A percentile compares a stretch with the other conserved stretches of the same genome.
Evolutionary conservation across 2,797 vertebrate species (phyloP).

Genomic region (Zalophus californianus): DNA sequence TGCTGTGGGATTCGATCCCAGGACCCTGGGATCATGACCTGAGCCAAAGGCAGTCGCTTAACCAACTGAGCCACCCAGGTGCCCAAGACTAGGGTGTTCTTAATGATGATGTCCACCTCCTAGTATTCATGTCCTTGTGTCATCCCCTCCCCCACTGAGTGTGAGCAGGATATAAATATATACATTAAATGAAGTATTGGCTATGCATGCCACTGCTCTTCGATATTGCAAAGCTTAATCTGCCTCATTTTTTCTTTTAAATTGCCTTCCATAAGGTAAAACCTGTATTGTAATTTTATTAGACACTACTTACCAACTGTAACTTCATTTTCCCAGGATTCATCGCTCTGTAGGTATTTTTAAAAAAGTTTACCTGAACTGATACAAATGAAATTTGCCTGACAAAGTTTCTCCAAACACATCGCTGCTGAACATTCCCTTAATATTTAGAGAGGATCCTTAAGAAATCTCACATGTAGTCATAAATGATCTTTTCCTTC

Average conservation of each 20-base stretch:
- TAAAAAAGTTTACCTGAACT: neutral
- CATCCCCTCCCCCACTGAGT: no score
- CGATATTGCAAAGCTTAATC: neutral
- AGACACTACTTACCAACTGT: neutral
- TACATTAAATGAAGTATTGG: neutral
- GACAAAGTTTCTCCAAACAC: neutral
- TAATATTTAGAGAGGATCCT: neutral
- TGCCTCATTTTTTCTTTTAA: neutral
- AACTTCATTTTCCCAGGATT: neutral
- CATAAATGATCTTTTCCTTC: neutral
- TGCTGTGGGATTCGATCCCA: no score
- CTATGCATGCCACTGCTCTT: neutral
- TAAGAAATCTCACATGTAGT: neutral
- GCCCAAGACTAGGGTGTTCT: neutral
- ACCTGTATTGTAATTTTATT: neutral
- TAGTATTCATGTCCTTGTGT: neutral
- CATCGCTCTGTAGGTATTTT: neutral
- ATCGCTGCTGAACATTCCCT: neutral
- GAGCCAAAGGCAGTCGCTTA: no score
- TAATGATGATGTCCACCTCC: neutral
- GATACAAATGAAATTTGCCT: neutral
- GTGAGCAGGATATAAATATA: neutral
- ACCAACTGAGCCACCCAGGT: no score
- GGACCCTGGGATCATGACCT: no score
- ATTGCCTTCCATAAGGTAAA: neutral